These are phyloP conservation scores for Corvus moneduloides DNA, from an alignment of 2,113 vertebrate species.

Conservation along the genomic window DNA sequence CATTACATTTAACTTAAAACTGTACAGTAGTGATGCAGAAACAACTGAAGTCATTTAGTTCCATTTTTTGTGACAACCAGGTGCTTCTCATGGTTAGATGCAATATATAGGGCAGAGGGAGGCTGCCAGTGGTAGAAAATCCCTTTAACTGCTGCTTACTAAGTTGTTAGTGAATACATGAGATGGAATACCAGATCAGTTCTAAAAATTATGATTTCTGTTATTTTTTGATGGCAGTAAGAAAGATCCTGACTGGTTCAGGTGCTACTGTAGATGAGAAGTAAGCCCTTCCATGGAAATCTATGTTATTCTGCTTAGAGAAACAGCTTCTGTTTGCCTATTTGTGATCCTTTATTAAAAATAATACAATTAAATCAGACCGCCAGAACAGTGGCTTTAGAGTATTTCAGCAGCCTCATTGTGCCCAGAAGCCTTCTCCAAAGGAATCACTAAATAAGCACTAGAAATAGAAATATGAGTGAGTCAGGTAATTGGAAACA, in stretches of 20 bases:
- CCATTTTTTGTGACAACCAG: not conserved
- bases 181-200: not conserved
- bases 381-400: not conserved
- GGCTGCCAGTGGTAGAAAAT: not conserved
- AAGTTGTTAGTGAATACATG: not conserved
- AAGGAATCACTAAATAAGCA: not conserved
- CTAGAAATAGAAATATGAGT: not conserved
- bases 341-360: not conserved
- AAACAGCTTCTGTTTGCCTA: not conserved
- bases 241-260: not conserved
- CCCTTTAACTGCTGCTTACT: not conserved
- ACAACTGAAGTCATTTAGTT: not conserved
- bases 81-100: not conserved
- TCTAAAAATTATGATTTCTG: not conserved
- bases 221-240: not conserved
- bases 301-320: not conserved
- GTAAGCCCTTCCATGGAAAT: not conserved
- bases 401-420: not conserved
- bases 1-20: not conserved
- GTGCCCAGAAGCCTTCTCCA: not conserved
- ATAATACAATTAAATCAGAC: not conserved
- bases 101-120: not conserved
- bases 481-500: not conserved
- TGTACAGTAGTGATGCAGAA: not conserved
- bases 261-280: not conserved